A percentile compares a stretch with the other conserved stretches of the same genome.
Conservation (phyloP, 2,797 vertebrate genomes). For the Anguilla anguilla region DNA sequence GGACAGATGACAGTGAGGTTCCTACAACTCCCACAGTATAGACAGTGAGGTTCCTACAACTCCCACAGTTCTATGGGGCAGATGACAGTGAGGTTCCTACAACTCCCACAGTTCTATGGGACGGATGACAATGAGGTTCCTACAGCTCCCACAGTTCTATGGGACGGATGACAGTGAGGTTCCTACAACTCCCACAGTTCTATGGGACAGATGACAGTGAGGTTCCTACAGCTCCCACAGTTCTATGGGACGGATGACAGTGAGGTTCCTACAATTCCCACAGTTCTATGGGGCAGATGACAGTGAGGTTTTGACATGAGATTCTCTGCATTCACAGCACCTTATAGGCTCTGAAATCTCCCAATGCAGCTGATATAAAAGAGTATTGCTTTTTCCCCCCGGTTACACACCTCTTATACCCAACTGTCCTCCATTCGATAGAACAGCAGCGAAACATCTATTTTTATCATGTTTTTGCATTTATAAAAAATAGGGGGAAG, state of each 20-base stretch:
- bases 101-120: background rate
- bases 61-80: background rate
- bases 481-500: background rate
- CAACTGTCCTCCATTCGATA: background rate
- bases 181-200: background rate
- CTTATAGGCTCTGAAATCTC: background rate
- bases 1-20: background rate
- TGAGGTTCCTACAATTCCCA: background rate
- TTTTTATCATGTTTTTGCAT: background rate
- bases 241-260: background rate
- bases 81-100: background rate
- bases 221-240: background rate
- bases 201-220: slow-evolving; percentile 2
- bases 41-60: background rate
- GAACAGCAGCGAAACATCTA: background rate
- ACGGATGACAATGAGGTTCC: background rate
- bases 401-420: background rate
- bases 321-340: background rate
- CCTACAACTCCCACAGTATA: too few species aligned
- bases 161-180: background rate
- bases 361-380: slow-evolving; percentile 20
- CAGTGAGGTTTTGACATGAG: background rate
- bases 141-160: background rate
- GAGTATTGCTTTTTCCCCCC: slow-evolving; percentile 29
- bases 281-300: background rate